Base-by-base conservation (phyloP, 2,113 vertebrate genomes). In the Epinephelus cyanopodus region DNA sequence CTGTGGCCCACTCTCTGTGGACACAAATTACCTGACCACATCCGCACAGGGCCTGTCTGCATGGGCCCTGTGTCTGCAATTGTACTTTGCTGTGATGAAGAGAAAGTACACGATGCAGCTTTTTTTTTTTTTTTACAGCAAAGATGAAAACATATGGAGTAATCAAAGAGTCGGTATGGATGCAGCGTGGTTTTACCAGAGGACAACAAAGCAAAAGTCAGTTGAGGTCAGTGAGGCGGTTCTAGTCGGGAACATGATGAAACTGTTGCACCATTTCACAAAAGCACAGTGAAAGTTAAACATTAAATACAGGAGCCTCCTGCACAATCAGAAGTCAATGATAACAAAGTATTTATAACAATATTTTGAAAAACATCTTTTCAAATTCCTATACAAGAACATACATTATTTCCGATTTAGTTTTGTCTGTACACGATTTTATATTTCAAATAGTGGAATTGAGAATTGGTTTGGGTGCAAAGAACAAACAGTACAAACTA, bases 1-100 rank as follows among this genome's bases (percentile, higher is more conserved):
- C 69, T 73, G 68, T 57, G 75, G 68, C 64, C 62, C 15, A 5
- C 62, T 79, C 82, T 88, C 65, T 61, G 83, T 6, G 74, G 83
- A 61, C 74, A 54, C 63, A 80, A 80, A 80, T 84, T 70, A 89
- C 58, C 56, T 11, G 82, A 86, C 73, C 86, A 80, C 79, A 85
- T 87, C 83, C 48, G n/a, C 21, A 45, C 72, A 53, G 65, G 39
- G 25, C 56, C 29, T 65, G 77, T 58, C 73, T 25, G 65, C 78
- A 5, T 47, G 58, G 58, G 27, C 75, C 74, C 63, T 56, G 6
- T 52, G 71, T 79, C 62, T 64, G 27, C 39, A 27, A 57, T n/a
- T 78, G 45, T 39, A 67, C 47, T 25, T 15, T 47, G 68, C 48
- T 11, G 48, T 61, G 8, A 57, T 57, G 25, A 78, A 82, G 15